Evolutionary conservation across 2,888 invertebrate genomes (phyloP).

Genomic region (Cabera pusaria): DNA sequence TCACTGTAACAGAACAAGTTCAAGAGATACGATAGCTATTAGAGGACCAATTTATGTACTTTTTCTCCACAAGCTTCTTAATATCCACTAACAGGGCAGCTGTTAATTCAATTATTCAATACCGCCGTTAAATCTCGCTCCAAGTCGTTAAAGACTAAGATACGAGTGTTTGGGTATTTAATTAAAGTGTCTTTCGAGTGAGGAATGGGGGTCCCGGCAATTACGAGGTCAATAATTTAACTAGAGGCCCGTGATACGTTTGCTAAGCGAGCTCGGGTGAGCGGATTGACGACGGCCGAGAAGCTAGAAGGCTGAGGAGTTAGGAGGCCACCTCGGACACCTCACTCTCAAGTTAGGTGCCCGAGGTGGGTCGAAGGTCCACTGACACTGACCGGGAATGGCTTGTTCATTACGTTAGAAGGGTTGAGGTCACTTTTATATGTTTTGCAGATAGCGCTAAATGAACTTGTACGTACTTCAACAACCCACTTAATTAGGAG

Average conservation of each 20-base stretch:
- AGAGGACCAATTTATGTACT: too few species aligned
- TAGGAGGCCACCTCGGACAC: slow-evolving; percentile 5
- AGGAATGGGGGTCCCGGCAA: slow-evolving; percentile 32
- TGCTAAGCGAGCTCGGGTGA: slow-evolving; percentile 14
- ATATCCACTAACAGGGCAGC: slow-evolving; percentile 12
- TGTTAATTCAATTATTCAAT: slow-evolving; percentile 27
- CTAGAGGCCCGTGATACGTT: slow-evolving; percentile 26
- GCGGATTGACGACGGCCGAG: slow-evolving; percentile 16
- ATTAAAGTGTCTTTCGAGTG: slow-evolving; percentile 32
- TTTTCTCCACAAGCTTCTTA: not conserved
- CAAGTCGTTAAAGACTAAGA: slow-evolving; percentile 26
- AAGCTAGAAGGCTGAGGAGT: slow-evolving; percentile 1
- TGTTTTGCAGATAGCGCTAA: too few species aligned
- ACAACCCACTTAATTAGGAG: too few species aligned
- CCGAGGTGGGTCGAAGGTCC: not conserved
- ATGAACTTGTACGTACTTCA: too few species aligned
- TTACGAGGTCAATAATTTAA: slow-evolving; percentile 34
- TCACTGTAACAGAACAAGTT: too few species aligned
- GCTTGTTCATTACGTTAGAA: not conserved
- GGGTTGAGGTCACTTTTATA: too few species aligned
- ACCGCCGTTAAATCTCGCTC: slow-evolving; percentile 22
- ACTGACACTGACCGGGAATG: not conserved
- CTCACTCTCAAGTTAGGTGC: slow-evolving; percentile 1
- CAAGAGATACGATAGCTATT: too few species aligned
- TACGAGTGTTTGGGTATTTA: slow-evolving; percentile 29